Base-by-base conservation (phyloP, 2,888 invertebrate species). In the Conchocele bisecta region DNA sequence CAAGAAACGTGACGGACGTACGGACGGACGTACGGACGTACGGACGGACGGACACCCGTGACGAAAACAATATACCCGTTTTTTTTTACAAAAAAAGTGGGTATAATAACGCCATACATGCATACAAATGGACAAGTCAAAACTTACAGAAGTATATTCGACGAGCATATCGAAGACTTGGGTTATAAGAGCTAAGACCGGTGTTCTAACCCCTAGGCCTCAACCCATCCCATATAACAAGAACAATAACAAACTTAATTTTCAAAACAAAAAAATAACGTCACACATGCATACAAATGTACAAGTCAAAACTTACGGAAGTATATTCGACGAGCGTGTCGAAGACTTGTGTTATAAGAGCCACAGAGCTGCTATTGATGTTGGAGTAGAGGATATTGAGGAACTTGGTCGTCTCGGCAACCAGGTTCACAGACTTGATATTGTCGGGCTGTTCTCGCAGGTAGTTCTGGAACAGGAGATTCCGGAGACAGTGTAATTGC, bases 371-470 rank as follows among this genome's bases (percentile, higher is more conserved):
- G 13, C 65, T 50, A 70, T 86, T 89, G 46, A 91, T 85, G 63
- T 79, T 88, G 54, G 86, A 76, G 79, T 90, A 91, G 28, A 91
- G 69, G 20, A 90, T 84, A 54, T 83, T 83, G 29, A 91, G 79
- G 74, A 91, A 91, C n/a, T 83, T 80, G 2, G 89, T 87, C 4
- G 89, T 87, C 74, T 91, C 90, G 4, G 86, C 88, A 6, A 91
- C 86, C 51, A 91, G 75, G 70, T 91, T 91, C 42, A 91, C 88
- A 11, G 89, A 89, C 75, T 91, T 91, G 64, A 91, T 90, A 83
- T 91, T 91, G 79, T 89, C 89, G n/a, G 88, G 89, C 76, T 91
- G 91, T 58, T 91, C 90, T 51, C 91, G 64, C 28, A 91, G 80
- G 68, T 91, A 91, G 59, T 89, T 83, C 89, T 89, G 78, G 1